phyloP scores from a whole-genome alignment of 2,888 invertebrate genomes.

The Acrobasis suavella region DNA sequence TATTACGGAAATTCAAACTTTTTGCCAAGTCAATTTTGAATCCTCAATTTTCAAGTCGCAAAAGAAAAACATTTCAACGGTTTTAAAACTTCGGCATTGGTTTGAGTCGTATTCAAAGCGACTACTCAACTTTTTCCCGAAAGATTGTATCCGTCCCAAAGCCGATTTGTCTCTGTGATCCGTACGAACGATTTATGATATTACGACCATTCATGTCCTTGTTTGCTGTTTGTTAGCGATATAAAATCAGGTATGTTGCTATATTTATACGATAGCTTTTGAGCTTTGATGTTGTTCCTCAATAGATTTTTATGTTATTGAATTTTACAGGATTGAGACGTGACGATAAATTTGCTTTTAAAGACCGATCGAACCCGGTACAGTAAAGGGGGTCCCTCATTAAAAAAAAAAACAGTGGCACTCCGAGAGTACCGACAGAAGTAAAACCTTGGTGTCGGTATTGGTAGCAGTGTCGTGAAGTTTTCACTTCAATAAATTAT shows the following conservation, averaged over 20 bases:
- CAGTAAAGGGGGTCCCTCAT: too few species aligned
- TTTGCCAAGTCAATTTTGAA: too few species aligned
- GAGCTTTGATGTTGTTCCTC: background rate
- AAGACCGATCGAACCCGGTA: too few species aligned
- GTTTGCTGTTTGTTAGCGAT: constrained; percentile 14
- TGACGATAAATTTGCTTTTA: too few species aligned
- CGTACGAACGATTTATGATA: constrained; percentile 14
- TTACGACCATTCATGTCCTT: background rate
- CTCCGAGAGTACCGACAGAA: too few species aligned
- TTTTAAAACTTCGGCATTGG: background rate
- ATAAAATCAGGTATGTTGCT: constrained; percentile 1
- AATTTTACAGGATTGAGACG: too few species aligned
- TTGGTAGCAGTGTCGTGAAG: too few species aligned
- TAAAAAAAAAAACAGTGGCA: too few species aligned
- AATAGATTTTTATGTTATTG: background rate
- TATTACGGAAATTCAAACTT: too few species aligned
- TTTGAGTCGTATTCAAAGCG: constrained; percentile 4
- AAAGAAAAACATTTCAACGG: background rate
- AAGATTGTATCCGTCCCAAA: constrained; percentile 5
- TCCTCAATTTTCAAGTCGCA: background rate
- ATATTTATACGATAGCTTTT: background rate
- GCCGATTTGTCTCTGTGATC: constrained; percentile 13
- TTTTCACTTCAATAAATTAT: too few species aligned
- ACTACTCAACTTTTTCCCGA: background rate
- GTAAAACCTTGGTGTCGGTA: too few species aligned